Evolutionary conservation across 2,888 invertebrate species (phyloP).

Genomic region (Bombylius major): DNA sequence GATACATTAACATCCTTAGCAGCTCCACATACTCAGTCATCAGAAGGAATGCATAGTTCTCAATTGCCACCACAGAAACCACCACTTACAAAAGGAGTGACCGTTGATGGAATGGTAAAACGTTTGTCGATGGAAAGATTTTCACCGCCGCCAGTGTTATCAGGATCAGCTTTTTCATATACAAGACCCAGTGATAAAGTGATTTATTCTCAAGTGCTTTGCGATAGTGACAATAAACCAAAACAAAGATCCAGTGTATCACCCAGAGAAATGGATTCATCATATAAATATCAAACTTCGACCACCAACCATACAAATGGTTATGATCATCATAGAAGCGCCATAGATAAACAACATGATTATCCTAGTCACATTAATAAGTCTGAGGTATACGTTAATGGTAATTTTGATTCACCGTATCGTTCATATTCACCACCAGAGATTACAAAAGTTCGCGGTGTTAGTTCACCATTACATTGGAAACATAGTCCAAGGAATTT

Average conservation of each 20-base stretch:
- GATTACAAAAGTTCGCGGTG: conserved; percentile 22
- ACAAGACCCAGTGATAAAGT: conserved; percentile 50
- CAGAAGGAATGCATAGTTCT: conserved; percentile 55
- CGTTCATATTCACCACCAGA: conserved; percentile 15
- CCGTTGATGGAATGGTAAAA: conserved; percentile 66
- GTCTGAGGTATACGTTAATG: conserved; percentile 21
- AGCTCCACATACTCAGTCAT: conserved; percentile 31
- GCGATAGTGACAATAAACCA: conserved; percentile 31
- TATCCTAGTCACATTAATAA: conserved; percentile 13
- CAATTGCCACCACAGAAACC: conserved; percentile 56
- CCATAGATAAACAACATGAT: conserved; percentile 6
- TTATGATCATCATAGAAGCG: conserved; percentile 3
- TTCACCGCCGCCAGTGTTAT: conserved; percentile 54
- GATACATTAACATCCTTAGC: conserved; percentile 25
- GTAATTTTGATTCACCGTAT: conserved; percentile 10
- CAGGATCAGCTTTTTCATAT: conserved; percentile 72
- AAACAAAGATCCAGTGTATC: conserved; percentile 35
- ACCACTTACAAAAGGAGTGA: conserved; percentile 54
- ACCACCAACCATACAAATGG: not conserved
- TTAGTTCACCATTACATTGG: conserved; percentile 29
- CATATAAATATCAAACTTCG: conserved; percentile 6
- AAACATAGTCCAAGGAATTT: conserved; percentile 32
- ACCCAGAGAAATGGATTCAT: conserved; percentile 9
- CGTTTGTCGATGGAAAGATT: conserved; percentile 59
- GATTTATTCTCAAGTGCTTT: conserved; percentile 65